These are phyloP conservation scores for Drosophila ironensis DNA, from an alignment of 1,140 invertebrate genomes.

Conservation along the genomic window DNA sequence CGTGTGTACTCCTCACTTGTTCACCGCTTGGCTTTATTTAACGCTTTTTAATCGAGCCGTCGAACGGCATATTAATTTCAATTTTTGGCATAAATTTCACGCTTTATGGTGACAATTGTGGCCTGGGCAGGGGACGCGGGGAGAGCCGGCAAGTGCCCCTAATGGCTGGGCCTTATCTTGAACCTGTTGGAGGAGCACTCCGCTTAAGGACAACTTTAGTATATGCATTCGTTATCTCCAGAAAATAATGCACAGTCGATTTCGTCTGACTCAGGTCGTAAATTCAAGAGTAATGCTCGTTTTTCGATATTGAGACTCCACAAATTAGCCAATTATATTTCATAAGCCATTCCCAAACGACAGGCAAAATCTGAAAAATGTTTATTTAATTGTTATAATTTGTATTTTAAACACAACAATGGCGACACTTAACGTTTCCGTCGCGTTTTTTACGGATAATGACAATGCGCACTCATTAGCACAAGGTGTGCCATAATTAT, in stretches of 20 bases:
- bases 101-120: slow-evolving; percentile 50
- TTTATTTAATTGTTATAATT: slow-evolving; percentile 52
- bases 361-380: slow-evolving; percentile 13
- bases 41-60: slow-evolving; percentile 43
- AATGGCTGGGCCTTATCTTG: slow-evolving; percentile 49
- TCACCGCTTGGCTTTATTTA: slow-evolving; percentile 23
- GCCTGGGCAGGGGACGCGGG: background rate
- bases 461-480: slow-evolving; percentile 21
- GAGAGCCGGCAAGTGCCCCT: slow-evolving; percentile 33
- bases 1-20: background rate
- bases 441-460: slow-evolving; percentile 18
- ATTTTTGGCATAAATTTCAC: slow-evolving; percentile 53
- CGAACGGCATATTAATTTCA: slow-evolving; percentile 53
- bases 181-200: slow-evolving; percentile 34
- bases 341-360: slow-evolving; percentile 46
- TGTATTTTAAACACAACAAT: slow-evolving; percentile 36
- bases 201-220: slow-evolving; percentile 51
- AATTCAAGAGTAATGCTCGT: slow-evolving; percentile 31
- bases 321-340: slow-evolving; percentile 61
- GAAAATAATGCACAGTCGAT: slow-evolving; percentile 17
- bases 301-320: slow-evolving; percentile 22
- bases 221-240: slow-evolving; percentile 19
- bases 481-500: slow-evolving; percentile 27
- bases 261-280: slow-evolving; percentile 49
- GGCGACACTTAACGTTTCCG: slow-evolving; percentile 5